Base-by-base conservation (phyloP, 2,797 vertebrate species). In the Eospalax fontanierii region DNA sequence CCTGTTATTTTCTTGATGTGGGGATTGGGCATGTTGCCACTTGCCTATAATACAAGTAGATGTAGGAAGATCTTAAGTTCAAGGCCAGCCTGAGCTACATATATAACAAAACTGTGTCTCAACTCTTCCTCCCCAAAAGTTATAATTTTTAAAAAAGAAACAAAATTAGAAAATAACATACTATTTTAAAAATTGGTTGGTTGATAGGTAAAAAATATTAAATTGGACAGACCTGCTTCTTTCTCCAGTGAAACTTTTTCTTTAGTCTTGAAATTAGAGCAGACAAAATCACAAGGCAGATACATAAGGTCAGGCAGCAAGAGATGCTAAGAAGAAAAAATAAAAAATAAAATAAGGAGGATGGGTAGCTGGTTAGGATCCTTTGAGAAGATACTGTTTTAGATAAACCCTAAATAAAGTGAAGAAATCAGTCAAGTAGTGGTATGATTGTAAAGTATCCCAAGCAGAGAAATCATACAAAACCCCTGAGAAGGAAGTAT, bases 341-440 rank as follows among this genome's bases (percentile, higher is more conserved):
- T 88, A 63, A 66, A 24, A 35, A 46, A 16, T 65, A 61, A n/a
- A 74, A 21, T 95, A 19, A n/a, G n/a, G 57, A 28, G 16, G n/a
- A 6, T 46, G 6, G 54, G 30, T 89, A 84, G 9, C 33, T 88
- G 21, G 30, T 91, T 38, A 91, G 38, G 33, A 35, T 79, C 28
- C 30, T 91, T 85, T 76, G 75, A 96, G 76, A 92, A 87, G 38
- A 61, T 90, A 61, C 11, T 91, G 2, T 89, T 87, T 88, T 82
- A 75, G n/a, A 24, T 50, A 61, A 90, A 9, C 76, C 16, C 43
- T 96, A 57, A 83, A 65, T 93, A 43, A 87, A 82, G 40, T 93
- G 22, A 90, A 88, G 74, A 88, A 89, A 84, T 80, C 8, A 90
- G 50, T 78, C 71, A 75, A 70, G 21, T 65, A 61, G 87, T 26